phyloP scores from a whole-genome alignment of 2,888 invertebrate genomes.

The Hirtodrosophila duncani region DNA sequence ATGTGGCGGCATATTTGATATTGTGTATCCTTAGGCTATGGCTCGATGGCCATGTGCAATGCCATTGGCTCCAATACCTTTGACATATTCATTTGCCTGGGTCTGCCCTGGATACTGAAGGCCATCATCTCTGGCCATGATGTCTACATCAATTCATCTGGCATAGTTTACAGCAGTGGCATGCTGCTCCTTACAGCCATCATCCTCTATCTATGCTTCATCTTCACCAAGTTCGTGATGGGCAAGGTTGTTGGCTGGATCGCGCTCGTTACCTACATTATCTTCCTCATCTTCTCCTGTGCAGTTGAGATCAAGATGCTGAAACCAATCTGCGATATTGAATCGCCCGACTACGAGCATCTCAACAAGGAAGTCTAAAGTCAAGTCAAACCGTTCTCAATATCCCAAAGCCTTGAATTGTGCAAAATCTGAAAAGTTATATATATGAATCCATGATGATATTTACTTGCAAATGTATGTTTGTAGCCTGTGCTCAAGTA shows the following conservation, averaged over 20 bases:
- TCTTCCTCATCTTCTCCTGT: slow-evolving; percentile 84
- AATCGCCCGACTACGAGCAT: background rate
- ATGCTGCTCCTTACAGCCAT: slow-evolving; percentile 89
- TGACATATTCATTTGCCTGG: slow-evolving; percentile 89
- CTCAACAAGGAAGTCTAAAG: background rate
- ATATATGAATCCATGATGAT: too few species aligned
- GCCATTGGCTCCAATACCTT: slow-evolving; percentile 94
- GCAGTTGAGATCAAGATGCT: slow-evolving; percentile 21
- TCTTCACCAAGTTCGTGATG: slow-evolving; percentile 87
- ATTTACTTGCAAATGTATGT: too few species aligned
- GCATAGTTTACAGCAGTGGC: slow-evolving; percentile 90
- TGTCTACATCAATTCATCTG: slow-evolving; percentile 88
- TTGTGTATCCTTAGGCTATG: slow-evolving; percentile 79
- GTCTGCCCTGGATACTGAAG: slow-evolving; percentile 91
- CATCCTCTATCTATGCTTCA: slow-evolving; percentile 87
- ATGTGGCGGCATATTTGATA: background rate
- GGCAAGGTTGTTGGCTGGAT: slow-evolving; percentile 89
- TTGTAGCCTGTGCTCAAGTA: too few species aligned
- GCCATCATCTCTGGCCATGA: slow-evolving; percentile 85
- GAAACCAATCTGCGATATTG: slow-evolving; percentile 29
- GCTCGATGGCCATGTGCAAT: slow-evolving; percentile 93
- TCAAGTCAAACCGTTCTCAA: too few species aligned
- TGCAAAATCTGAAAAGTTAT: too few species aligned
- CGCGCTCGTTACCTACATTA: slow-evolving; percentile 88
- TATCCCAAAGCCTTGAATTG: too few species aligned